Base-by-base conservation (phyloP, 2,113 vertebrate species). In the Pao palembangensis region DNA sequence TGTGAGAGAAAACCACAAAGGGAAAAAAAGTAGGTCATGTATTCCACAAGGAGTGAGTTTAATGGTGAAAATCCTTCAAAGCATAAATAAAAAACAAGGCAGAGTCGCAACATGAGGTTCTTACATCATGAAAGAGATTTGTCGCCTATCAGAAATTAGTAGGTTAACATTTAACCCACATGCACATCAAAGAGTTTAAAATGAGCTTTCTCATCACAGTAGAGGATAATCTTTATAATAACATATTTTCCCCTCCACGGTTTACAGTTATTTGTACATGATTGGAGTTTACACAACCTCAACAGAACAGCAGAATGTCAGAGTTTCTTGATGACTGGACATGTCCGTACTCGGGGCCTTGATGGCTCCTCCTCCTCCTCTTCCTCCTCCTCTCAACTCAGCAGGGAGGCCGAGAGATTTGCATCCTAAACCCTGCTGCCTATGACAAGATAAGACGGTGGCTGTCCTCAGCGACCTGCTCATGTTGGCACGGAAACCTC, bases 61-160 rank as follows among this genome's bases (percentile, higher is more conserved):
- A 68, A 38, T 18, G 62, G 67, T 56, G 76, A 78, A 75, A 85
- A 75, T 25, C 64, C 82, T 82, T 82, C 78, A 82, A 80, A 86
- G 79, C 53, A 77, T 82, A 61, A 82, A 82, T 80, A 82, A 84
- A 77, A 75, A 68, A 73, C 70, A 73, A 73, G 73, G 52, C 70
- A 55, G 76, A 56, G 75, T 68, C 20, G 64, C 73, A 80, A 69
- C 55, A 20, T 68, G 65, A 72, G 69, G 62, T 71, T 74, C 71
- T 84, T 87, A 70, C 70, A 75, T 78, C 79, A 82, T 69, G 61
- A 83, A 79, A 77, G 74, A 85, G 73, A 76, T 75, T 78, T 76
- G 80, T 80, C 73, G 75, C 57, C 73, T 61, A 72, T 85, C 79
- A 75, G 66, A 58, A 83, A 67, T 68, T 69, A 69, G 69, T 64